Evolutionary conservation across 2,113 vertebrate species (phyloP).

Genomic region (Phaethon lepturus): DNA sequence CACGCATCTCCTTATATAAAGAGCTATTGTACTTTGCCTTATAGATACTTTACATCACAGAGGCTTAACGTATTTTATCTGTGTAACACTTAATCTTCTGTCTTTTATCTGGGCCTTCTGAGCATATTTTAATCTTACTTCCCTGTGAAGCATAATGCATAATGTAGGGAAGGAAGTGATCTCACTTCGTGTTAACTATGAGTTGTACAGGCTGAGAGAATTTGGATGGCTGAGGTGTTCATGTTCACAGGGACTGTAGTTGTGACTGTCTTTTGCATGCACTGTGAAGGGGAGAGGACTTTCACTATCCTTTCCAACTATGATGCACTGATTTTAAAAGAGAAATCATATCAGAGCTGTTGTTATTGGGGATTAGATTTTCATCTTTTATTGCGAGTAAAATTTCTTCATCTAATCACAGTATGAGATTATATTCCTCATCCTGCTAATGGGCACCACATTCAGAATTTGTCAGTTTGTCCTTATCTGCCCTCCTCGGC

Average conservation of each 20-base stretch:
- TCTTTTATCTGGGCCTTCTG: not conserved
- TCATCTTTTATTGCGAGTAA: not conserved
- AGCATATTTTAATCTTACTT: constrained; percentile 12
- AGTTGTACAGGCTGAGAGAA: not conserved
- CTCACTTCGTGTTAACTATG: not conserved
- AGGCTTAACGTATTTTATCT: not conserved
- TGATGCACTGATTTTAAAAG: not conserved
- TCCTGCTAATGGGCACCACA: not conserved
- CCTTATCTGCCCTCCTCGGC: not conserved
- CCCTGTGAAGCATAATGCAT: not conserved
- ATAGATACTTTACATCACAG: not conserved
- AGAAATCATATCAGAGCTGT: not conserved
- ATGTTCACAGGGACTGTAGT: not conserved
- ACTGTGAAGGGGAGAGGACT: not conserved
- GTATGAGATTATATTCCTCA: not conserved
- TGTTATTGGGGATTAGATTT: not conserved
- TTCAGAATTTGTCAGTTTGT: constrained; percentile 4
- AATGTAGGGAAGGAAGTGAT: not conserved
- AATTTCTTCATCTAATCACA: not conserved
- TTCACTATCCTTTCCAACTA: not conserved
- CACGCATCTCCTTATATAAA: not conserved
- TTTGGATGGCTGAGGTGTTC: not conserved
- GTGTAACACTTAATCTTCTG: not conserved
- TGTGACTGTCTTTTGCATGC: not conserved
- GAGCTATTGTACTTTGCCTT: not conserved